Evolutionary conservation across 1,140 invertebrate genomes (phyloP).

Genomic region (Drosophila navojoa): DNA sequence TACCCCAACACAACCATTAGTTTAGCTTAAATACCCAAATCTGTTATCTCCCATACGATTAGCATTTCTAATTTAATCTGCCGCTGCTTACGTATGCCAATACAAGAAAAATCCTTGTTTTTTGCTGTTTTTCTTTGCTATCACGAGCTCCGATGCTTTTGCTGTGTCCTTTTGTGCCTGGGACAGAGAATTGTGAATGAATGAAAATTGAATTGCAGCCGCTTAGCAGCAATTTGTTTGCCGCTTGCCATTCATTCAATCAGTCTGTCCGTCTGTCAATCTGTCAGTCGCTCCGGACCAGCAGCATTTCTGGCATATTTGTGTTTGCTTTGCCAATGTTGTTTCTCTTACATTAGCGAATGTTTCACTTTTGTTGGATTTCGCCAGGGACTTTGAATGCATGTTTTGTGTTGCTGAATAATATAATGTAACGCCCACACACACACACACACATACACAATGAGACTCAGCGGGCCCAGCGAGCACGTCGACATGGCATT

Average conservation of each 20-base stretch:
- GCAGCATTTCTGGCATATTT: slow-evolving; percentile 25
- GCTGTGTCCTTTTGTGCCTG: neutral
- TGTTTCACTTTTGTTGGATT: slow-evolving; percentile 6
- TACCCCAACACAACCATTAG: no score
- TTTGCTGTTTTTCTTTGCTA: neutral
- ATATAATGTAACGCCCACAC: slow-evolving; percentile 26
- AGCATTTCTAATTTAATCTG: no score
- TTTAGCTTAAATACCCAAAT: no score
- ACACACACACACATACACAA: slow-evolving; percentile 6
- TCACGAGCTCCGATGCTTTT: neutral
- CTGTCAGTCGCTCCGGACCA: neutral
- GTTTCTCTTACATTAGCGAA: neutral
- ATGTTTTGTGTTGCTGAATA: slow-evolving; percentile 24
- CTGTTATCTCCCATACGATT: no score
- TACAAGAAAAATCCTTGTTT: neutral
- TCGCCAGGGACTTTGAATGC: slow-evolving; percentile 33
- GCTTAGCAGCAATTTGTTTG: slow-evolving; percentile 46
- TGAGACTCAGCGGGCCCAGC: slow-evolving; percentile 9
- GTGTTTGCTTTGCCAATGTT: slow-evolving; percentile 12
- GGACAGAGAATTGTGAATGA: slow-evolving; percentile 2
- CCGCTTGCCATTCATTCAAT: neutral
- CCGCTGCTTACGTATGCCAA: no score
- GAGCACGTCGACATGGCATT: slow-evolving; percentile 19
- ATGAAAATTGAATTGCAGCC: slow-evolving; percentile 43
- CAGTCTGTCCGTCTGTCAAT: slow-evolving; percentile 5